Base-by-base conservation (phyloP, 2,797 vertebrate genomes). In the Tapera naevia region DNA sequence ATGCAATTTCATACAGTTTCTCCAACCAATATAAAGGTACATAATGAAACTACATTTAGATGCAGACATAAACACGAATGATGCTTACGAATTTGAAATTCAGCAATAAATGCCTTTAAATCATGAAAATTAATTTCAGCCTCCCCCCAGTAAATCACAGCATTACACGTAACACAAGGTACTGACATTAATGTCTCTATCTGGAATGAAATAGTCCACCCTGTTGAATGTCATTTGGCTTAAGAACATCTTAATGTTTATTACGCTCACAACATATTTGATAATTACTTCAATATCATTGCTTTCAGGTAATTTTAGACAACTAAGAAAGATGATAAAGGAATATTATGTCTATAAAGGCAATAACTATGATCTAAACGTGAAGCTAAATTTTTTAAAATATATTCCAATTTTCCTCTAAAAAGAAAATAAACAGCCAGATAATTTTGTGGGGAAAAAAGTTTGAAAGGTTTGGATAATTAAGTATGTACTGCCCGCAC, bases 1-100 rank as follows among this genome's bases (percentile, higher is more conserved):
- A 69, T 23, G 43, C 35, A 48, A 80, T 75, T 89, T 58, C 82
- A 75, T 80, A 50, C 22, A 76, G 86, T 89, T 92, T 86, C 48
- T 61, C 67, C 85, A 41, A 62, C 81, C 88, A 60, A 74, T 85
- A 80, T 5, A 70, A 72, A 67, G 33, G 70, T 80, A 90, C 91
- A 94, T 92, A 95, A 94, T 78, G 91, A 95, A 94, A 88, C 81
- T 72, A 91, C 57, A 28, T 80, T 79, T 43, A 57, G 60, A 56
- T n/a, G 78, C 48, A 95, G 93, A 62, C 74, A 88, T 32, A 94
- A 88, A 93, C 58, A 95, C 39, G 45, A 96, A 81, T 91, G 61
- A 86, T 25, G 50, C 43, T 70, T 41, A 73, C 71, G 86, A 91
- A 94, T 80, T 66, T 83, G 91, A 94, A 96, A 87, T 88, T 79